Conservation (phyloP, 2,888 invertebrate species). For the Phortica okadai region DNA sequence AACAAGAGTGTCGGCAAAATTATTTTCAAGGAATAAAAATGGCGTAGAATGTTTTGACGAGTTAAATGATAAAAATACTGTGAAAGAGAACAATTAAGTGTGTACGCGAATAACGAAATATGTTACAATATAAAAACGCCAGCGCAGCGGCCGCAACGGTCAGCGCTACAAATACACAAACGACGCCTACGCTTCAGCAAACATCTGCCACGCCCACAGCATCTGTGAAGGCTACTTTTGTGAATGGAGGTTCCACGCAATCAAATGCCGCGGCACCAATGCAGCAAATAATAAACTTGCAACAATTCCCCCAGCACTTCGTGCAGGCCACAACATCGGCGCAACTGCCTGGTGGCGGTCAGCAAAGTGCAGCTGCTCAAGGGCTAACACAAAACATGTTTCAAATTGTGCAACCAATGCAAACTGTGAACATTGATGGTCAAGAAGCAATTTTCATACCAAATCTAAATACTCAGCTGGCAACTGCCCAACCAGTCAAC, state of each 20-base stretch:
- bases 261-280: slow-evolving; percentile 47
- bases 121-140: slow-evolving; percentile 70
- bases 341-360: slow-evolving; percentile 45
- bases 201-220: slow-evolving; percentile 54
- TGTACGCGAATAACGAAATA: slow-evolving; percentile 41
- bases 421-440: slow-evolving; percentile 93
- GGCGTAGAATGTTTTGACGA: background rate
- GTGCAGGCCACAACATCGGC: slow-evolving; percentile 48
- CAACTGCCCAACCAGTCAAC: slow-evolving; percentile 78
- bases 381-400: slow-evolving; percentile 74
- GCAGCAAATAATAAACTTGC: slow-evolving; percentile 71
- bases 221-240: slow-evolving; percentile 60
- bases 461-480: slow-evolving; percentile 79
- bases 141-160: slow-evolving; percentile 42
- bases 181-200: slow-evolving; percentile 43
- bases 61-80: background rate
- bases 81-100: background rate
- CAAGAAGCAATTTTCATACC: slow-evolving; percentile 95
- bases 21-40: too few species aligned
- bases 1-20: too few species aligned
- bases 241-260: slow-evolving; percentile 39
- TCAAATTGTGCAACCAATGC: slow-evolving; percentile 85
- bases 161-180: slow-evolving; percentile 44
- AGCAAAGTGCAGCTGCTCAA: slow-evolving; percentile 28
- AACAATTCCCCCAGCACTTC: slow-evolving; percentile 68